Percentiles rank a stretch among this genome's conserved stretches.
Evolutionary conservation across 2,888 invertebrate species (phyloP).

Genomic region (Allophyes oxyacanthae): DNA sequence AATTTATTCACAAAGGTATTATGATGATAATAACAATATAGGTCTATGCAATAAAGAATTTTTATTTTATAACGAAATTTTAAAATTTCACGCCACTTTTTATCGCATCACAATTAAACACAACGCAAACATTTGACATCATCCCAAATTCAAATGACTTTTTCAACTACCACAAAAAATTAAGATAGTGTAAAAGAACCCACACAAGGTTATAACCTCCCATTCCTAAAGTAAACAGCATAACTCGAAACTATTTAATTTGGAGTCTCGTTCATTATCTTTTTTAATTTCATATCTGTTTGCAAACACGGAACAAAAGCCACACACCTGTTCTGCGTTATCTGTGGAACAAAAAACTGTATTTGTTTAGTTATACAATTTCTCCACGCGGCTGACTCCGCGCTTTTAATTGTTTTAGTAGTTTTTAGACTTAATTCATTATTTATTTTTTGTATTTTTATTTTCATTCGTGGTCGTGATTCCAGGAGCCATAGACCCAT

Average conservation of each 20-base stretch:
- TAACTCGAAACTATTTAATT: conserved; percentile 64
- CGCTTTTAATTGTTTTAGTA: conserved; percentile 42
- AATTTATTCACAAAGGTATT: no score
- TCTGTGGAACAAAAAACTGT: conserved; percentile 67
- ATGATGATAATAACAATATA: no score
- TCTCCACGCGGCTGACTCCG: conserved; percentile 38
- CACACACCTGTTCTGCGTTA: conserved; percentile 63
- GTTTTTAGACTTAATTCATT: conserved; percentile 14
- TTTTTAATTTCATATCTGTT: conserved; percentile 74
- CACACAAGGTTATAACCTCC: conserved; percentile 53
- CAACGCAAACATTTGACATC: conserved; percentile 39
- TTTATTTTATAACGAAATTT: no score
- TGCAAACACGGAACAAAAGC: conserved; percentile 66
- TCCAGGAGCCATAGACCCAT: not conserved
- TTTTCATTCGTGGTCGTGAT: not conserved
- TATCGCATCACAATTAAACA: conserved; percentile 33
- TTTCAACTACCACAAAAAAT: conserved; percentile 28
- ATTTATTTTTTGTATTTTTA: not conserved
- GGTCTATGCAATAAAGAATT: no score
- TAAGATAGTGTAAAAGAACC: conserved; percentile 37
- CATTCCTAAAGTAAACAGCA: conserved; percentile 56
- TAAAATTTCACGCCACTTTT: conserved; percentile 1
- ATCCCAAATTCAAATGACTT: conserved; percentile 27
- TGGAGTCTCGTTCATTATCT: conserved; percentile 68
- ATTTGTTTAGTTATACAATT: conserved; percentile 58